Conservation (phyloP, 2,888 invertebrate species). For the Eristalis pertinax region DNA sequence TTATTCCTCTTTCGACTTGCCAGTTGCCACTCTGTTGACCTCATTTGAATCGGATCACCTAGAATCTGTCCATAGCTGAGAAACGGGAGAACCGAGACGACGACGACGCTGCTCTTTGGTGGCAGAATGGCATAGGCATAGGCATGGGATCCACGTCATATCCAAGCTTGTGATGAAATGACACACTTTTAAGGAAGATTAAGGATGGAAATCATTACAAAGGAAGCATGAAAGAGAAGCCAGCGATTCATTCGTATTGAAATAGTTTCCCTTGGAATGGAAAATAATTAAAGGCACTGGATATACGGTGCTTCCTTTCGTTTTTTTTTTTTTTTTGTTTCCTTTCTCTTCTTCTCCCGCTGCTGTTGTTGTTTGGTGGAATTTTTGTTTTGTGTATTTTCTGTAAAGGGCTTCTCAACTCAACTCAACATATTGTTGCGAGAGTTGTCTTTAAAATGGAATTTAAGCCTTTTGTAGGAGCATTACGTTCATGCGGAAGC, state of each 20-base stretch:
- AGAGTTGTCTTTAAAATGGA: slow-evolving; percentile 63
- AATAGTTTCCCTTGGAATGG: slow-evolving; percentile 67
- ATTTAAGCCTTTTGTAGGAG: slow-evolving; percentile 56
- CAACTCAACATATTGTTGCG: slow-evolving; percentile 27
- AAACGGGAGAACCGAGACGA: slow-evolving; percentile 23
- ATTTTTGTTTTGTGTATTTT: not conserved
- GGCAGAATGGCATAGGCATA: slow-evolving; percentile 7
- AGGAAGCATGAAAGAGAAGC: slow-evolving; percentile 61
- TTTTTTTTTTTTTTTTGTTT: not conserved
- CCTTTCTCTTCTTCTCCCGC: not conserved
- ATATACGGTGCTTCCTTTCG: slow-evolving; percentile 39
- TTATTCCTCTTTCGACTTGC: slow-evolving; percentile 1
- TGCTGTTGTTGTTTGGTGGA: not conserved
- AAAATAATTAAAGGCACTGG: slow-evolving; percentile 69
- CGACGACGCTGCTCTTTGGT: slow-evolving; percentile 56
- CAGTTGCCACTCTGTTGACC: slow-evolving; percentile 49
- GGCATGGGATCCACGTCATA: slow-evolving; percentile 49
- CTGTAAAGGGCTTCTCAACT: not conserved
- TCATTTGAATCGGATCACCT: slow-evolving; percentile 62
- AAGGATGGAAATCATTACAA: slow-evolving; percentile 69
- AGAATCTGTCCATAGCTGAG: slow-evolving; percentile 46
- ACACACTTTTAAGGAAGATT: slow-evolving; percentile 71
- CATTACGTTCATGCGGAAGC: slow-evolving; percentile 60
- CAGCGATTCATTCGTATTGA: slow-evolving; percentile 68
- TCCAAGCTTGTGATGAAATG: slow-evolving; percentile 60